Base-by-base conservation (phyloP, 2,113 vertebrate species). In the Chloropsis cyanopogon region DNA sequence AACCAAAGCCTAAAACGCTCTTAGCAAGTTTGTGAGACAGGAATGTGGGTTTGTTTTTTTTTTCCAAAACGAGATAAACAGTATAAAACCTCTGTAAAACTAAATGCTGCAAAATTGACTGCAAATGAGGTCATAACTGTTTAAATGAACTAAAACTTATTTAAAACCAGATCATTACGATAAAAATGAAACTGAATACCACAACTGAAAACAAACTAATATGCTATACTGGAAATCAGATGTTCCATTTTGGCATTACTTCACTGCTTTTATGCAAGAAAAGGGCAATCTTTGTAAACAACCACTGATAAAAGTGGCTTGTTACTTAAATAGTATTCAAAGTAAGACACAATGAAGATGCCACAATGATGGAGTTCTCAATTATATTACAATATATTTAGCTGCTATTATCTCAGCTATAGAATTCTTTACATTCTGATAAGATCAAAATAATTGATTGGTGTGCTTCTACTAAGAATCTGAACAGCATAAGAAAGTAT, bases 371-470 rank as follows among this genome's bases (percentile, higher is more conserved):
- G 71, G 91, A 97, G 80, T 86, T 97, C 89, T 95, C 84, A 92
- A 92, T 95, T 95, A 96, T 52, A 80, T 84, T 71, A 90, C 59
- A 97, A 96, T 90, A 95, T 85, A 96, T 88, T 71, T 88, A 92
- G 64, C 57, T 73, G 59, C 88, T 95, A 64, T 49, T 96, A 96
- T 92, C 90, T 88, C 81, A 95, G 78, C 93, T 95, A 86, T 5
- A 96, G 44, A 90, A 90, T 93, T 96, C 68, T 95, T 88, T 85
- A 68, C 50, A 89, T n/a, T 64, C 33, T 81, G 94, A 93, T 95
- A 97, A 95, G 69, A 97, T 92, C 73, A 96, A 94, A 97, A 91
- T 94, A 95, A 96, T 75, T 88, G 89, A 96, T 66, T 95, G 57
- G 63, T 86, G 60, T 75, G 41, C 77, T 92, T 96, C 87, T 82